phyloP scores from a whole-genome alignment of 2,113 vertebrate genomes.

The Dunckerocampus dactyliophorus region DNA sequence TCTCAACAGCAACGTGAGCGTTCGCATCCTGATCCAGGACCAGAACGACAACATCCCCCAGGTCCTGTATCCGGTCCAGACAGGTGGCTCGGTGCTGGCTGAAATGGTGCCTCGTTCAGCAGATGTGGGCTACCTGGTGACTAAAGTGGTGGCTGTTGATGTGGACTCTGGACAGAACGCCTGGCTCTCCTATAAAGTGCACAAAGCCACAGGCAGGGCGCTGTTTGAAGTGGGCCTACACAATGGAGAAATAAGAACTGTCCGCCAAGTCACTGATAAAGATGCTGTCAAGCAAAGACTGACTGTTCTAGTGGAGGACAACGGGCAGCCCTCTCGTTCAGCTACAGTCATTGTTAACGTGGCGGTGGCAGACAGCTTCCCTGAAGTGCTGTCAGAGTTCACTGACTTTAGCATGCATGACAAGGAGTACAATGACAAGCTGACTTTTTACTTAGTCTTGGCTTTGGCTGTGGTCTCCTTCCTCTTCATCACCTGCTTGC shows the following conservation, averaged over 20 bases:
- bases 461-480: constrained; percentile 63
- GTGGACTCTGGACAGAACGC: constrained; percentile 66
- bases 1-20: constrained; percentile 16
- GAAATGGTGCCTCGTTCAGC: constrained; percentile 57
- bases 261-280: constrained; percentile 60
- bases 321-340: constrained; percentile 47
- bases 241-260: constrained; percentile 39
- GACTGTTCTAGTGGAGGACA: constrained; percentile 46
- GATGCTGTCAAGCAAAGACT: constrained; percentile 64
- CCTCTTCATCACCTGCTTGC: constrained; percentile 62
- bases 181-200: constrained; percentile 56
- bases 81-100: constrained; percentile 46
- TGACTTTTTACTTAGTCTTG: constrained; percentile 34
- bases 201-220: constrained; percentile 38
- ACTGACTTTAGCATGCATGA: constrained; percentile 29
- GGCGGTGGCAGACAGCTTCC: constrained; percentile 67
- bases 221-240: constrained; percentile 26
- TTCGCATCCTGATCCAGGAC: constrained; percentile 25
- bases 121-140: constrained; percentile 53
- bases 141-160: constrained; percentile 66
- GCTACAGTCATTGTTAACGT: constrained; percentile 59
- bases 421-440: constrained; percentile 30
- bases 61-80: constrained; percentile 51
- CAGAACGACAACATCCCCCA: constrained; percentile 62
- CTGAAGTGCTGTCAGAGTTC: constrained; percentile 64